These are phyloP conservation scores for Poeciliopsis gracilis DNA, from an alignment of 2,797 vertebrate species.

Conservation along the genomic window DNA sequence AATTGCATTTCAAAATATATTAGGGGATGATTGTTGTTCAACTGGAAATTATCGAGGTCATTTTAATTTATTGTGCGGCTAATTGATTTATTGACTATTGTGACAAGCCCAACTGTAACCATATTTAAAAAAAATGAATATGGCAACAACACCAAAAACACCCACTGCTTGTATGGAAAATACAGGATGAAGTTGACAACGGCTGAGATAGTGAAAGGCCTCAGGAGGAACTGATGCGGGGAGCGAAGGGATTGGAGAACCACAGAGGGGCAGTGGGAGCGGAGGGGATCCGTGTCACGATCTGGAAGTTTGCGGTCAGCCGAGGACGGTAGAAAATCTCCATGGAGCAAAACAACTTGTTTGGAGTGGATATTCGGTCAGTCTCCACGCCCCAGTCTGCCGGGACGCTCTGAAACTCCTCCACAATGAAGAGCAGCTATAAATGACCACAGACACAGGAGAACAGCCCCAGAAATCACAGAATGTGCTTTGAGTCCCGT, in stretches of 20 bases:
- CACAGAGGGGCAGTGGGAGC: conserved; percentile 76
- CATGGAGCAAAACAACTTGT: conserved; percentile 81
- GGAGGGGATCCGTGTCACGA: conserved; percentile 78
- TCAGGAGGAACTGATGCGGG: conserved; percentile 72
- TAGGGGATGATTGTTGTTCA: too few species aligned
- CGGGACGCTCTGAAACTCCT: conserved; percentile 81
- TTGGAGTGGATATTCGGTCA: conserved; percentile 60
- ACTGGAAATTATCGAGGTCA: too few species aligned
- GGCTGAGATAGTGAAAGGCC: conserved; percentile 63
- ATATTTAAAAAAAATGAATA: background rate
- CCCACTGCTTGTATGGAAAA: conserved; percentile 7
- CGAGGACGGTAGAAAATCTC: conserved; percentile 81
- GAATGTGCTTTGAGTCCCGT: conserved; percentile 79
- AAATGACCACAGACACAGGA: conserved; percentile 86
- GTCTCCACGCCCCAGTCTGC: conserved; percentile 61
- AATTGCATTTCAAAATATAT: too few species aligned
- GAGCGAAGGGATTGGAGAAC: conserved; percentile 55
- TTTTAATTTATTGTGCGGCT: too few species aligned
- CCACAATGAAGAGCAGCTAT: conserved; percentile 85
- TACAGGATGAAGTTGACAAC: conserved; percentile 39
- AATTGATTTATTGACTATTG: too few species aligned
- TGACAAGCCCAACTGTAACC: background rate
- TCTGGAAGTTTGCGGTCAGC: conserved; percentile 82
- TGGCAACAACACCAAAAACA: background rate
- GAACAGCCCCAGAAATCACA: conserved; percentile 87